Evolutionary conservation across 2,888 invertebrate species (phyloP), one percentile per base, ranked within the genome.

Genomic region (Limenitis camilla): DNA sequence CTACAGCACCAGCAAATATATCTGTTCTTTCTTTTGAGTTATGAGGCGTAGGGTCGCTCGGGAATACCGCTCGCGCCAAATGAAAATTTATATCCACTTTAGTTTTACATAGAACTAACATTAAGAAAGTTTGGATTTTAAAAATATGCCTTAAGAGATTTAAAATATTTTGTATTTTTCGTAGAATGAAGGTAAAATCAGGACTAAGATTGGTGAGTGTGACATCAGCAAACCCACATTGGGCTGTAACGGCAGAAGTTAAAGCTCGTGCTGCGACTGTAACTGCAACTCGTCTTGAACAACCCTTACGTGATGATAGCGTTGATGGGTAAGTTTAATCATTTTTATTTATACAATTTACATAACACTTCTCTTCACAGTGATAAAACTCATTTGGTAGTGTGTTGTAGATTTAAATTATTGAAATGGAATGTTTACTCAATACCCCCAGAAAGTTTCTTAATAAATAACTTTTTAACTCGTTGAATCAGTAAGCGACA

Each of bases 231-330:
- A 92, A 80, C 63, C 92, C 90, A 50, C 91, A 91, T 55, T 98
- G 98, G 98, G 95, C 93, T 65, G 92, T 97, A 62, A 94, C 94
- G 27, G 92, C 96, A 42, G 96, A 97, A 69, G 92, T 94, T 46
- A 93, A 96, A 71, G 94, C 96, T 62, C 95, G 96, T 2, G 92
- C 93, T 2, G 97, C 96, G 30, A 94, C 96, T 10, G 96, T 97
- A 49, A 97, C 96, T 0, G 95, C 96, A 0, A 91, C 94, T 50
- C 91, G 92, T 56, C 70, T 86, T 5, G 87, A 87, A 45, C 84
- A 82, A 60, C 84, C 85, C 1, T 64, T 85, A 49, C 69, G 76
- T 19, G 85, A 85, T 46, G 85, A 84, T 56, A 71, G 74, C 38
- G 61, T 76, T 30, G 76, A 81, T 44, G 66, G 72, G 86, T 86